phyloP scores from a whole-genome alignment of 2,888 invertebrate genomes.

The Drosophila atripex region DNA sequence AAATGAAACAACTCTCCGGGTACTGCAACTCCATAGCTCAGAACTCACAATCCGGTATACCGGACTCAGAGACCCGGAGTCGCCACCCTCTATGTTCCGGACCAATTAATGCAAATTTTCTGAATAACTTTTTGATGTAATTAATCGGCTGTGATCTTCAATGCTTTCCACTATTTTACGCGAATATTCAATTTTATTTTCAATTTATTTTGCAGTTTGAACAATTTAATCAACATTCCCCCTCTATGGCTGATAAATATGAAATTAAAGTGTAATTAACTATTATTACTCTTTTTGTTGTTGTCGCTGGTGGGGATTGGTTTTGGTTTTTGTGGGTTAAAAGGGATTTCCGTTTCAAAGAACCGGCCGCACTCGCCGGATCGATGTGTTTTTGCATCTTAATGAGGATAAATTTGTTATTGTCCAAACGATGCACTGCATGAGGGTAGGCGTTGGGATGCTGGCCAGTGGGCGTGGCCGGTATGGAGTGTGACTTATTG shows the following conservation, averaged over 20 bases:
- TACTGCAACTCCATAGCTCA: background rate
- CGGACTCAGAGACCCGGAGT: background rate
- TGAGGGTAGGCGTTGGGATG: background rate
- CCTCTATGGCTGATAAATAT: slow-evolving; percentile 25
- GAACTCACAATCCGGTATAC: background rate
- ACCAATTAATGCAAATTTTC: slow-evolving; percentile 39
- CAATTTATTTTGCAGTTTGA: slow-evolving; percentile 24
- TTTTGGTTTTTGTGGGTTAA: slow-evolving; percentile 1
- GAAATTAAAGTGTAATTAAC: slow-evolving; percentile 42
- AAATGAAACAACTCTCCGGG: background rate
- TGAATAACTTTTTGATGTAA: slow-evolving; percentile 48
- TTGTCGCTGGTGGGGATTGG: background rate
- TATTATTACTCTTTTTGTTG: slow-evolving; percentile 2
- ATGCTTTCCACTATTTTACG: slow-evolving; percentile 25
- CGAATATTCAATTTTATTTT: slow-evolving; percentile 38
- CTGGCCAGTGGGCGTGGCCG: background rate
- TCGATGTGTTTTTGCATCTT: slow-evolving; percentile 23
- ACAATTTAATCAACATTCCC: slow-evolving; percentile 37
- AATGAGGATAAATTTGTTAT: slow-evolving; percentile 35
- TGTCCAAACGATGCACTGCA: background rate
- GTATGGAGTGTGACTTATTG: slow-evolving; percentile 22
- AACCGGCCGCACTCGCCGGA: background rate
- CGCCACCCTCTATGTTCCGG: background rate
- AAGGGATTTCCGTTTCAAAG: slow-evolving; percentile 30
- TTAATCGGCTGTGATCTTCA: slow-evolving; percentile 42